phyloP scores from a whole-genome alignment of 2,797 vertebrate genomes.

The Telmatherina bonti region DNA sequence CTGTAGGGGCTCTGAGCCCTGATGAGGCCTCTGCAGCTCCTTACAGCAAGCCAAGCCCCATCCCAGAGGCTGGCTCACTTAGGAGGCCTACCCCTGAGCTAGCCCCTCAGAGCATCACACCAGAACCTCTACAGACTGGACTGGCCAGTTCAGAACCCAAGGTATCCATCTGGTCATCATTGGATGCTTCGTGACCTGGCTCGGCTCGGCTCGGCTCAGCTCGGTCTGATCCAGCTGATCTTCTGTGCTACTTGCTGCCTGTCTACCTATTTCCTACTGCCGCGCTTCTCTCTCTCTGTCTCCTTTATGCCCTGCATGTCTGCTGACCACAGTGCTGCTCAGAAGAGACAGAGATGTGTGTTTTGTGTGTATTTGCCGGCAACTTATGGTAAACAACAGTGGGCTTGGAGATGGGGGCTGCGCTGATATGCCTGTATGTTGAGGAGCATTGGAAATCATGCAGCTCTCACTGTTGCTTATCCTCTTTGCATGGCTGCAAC shows the following conservation, averaged over 20 bases:
- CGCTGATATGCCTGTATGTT: slow-evolving; percentile 31
- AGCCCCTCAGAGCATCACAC: slow-evolving; percentile 86
- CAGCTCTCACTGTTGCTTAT: slow-evolving; percentile 77
- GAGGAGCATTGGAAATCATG: slow-evolving; percentile 51
- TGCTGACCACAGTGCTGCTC: slow-evolving; percentile 70
- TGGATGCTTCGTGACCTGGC: slow-evolving; percentile 72
- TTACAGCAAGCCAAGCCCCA: slow-evolving; percentile 84
- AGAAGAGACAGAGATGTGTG: slow-evolving; percentile 54
- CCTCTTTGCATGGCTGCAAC: slow-evolving; percentile 81
- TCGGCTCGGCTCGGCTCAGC: slow-evolving; percentile 57
- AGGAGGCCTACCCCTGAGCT: slow-evolving; percentile 90
- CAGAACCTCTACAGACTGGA: slow-evolving; percentile 90
- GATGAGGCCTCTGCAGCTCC: slow-evolving; percentile 89
- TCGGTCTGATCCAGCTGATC: slow-evolving; percentile 69
- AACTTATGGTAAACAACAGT: slow-evolving; percentile 74
- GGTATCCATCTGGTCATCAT: slow-evolving; percentile 89
- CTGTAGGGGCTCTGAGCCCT: slow-evolving; percentile 83
- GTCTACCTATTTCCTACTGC: slow-evolving; percentile 70
- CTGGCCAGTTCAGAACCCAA: slow-evolving; percentile 91
- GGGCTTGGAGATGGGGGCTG: slow-evolving; percentile 55
- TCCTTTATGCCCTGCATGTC: slow-evolving; percentile 79
- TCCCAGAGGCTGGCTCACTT: slow-evolving; percentile 87
- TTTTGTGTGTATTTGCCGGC: slow-evolving; percentile 27
- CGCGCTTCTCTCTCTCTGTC: slow-evolving; percentile 69
- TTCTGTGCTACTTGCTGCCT: slow-evolving; percentile 72